Evolutionary conservation across 2,888 invertebrate species (phyloP).

Genomic region (Nemoura dubitans): DNA sequence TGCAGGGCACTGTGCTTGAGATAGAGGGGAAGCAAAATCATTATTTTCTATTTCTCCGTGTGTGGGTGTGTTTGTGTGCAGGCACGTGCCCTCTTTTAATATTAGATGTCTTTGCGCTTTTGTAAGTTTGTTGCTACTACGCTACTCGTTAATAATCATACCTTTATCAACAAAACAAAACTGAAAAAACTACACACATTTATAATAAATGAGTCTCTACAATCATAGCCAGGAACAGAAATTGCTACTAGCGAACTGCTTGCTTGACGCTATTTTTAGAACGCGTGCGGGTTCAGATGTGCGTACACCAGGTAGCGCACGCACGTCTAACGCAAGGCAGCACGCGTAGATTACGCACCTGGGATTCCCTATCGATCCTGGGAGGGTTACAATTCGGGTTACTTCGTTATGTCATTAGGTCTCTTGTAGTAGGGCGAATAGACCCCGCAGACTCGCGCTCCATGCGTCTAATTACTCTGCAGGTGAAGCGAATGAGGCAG

Average conservation of each 20-base stretch:
- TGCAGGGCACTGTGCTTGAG: not conserved
- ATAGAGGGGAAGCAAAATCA: not conserved
- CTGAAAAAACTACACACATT: not conserved
- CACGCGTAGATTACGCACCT: slow-evolving; percentile 12
- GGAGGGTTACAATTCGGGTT: not conserved
- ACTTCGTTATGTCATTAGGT: not conserved
- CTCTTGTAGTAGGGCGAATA: not conserved
- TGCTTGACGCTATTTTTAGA: not conserved
- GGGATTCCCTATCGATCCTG: not conserved
- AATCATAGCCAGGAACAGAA: not conserved
- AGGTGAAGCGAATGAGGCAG: not conserved
- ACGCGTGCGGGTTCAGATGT: not conserved
- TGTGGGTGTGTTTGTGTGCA: no score
- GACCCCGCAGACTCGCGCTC: not conserved
- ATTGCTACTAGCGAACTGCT: not conserved
- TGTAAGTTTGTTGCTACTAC: not conserved
- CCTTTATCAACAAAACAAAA: not conserved
- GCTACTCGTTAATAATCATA: not conserved
- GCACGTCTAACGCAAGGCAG: not conserved
- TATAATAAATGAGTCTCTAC: not conserved
- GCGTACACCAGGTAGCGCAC: not conserved
- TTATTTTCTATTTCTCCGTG: not conserved
- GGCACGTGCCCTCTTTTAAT: not conserved
- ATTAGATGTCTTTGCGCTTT: not conserved
- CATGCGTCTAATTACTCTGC: not conserved